Conservation (phyloP, 2,113 vertebrate genomes). For the Nesoenas mayeri region DNA sequence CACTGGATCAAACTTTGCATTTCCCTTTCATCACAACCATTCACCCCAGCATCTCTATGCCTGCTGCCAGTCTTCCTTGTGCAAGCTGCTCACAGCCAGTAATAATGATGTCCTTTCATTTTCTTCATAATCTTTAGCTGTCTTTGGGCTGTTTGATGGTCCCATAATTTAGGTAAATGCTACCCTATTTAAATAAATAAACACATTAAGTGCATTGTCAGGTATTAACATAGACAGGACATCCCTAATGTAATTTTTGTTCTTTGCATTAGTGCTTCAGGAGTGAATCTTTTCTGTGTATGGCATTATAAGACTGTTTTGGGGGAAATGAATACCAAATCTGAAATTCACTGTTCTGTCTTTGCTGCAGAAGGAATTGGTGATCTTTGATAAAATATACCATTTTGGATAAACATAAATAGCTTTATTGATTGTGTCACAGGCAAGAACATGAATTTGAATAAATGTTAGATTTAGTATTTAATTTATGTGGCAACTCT, state of each 20-base stretch:
- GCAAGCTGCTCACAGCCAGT: neutral
- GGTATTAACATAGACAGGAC: neutral
- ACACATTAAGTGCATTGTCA: neutral
- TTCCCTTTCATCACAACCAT: neutral
- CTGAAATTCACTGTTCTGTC: neutral
- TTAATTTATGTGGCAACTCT: neutral
- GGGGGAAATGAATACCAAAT: neutral
- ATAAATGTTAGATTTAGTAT: neutral
- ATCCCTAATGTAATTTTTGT: neutral
- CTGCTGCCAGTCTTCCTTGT: neutral
- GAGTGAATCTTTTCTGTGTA: neutral
- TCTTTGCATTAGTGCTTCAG: neutral
- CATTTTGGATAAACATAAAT: neutral
- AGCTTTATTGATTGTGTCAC: neutral
- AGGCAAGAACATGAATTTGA: neutral
- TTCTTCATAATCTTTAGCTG: neutral
- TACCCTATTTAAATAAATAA: constrained; percentile 28
- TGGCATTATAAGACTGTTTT: neutral
- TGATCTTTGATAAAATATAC: neutral
- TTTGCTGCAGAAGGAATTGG: neutral
- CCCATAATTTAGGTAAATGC: neutral
- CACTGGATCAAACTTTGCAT: neutral
- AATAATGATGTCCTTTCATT: neutral
- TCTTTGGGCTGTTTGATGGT: neutral
- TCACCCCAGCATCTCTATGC: neutral